These are phyloP conservation scores for Pristionchus entomophagus DNA, from an alignment of 2,888 invertebrate species.

Conservation along the genomic window DNA sequence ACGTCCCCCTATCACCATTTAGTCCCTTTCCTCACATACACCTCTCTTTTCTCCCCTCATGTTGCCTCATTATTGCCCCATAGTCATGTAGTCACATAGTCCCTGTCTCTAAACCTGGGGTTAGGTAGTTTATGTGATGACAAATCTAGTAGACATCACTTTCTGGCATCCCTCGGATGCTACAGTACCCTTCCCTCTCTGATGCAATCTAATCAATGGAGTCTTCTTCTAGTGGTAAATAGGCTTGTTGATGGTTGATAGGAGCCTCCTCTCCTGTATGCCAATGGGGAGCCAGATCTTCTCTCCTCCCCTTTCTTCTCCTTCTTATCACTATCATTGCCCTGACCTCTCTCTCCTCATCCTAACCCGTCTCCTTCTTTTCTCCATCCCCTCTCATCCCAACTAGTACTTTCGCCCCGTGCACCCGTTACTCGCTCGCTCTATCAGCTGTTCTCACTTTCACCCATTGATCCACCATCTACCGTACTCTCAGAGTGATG, in stretches of 20 bases:
- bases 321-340: background rate
- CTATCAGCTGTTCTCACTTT: slow-evolving; percentile 16
- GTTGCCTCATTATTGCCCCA: background rate
- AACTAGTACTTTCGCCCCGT: slow-evolving; percentile 20
- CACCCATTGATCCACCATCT: background rate
- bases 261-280: background rate
- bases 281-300: background rate
- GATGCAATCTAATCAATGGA: background rate
- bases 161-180: background rate
- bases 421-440: background rate
- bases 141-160: background rate
- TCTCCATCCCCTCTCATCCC: background rate
- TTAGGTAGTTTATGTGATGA: background rate
- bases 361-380: slow-evolving; percentile 17
- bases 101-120: background rate
- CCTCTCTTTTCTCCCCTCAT: background rate
- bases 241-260: background rate
- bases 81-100: background rate
- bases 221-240: background rate
- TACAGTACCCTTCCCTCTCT: background rate
- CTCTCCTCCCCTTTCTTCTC: background rate
- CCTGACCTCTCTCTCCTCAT: slow-evolving; percentile 17
- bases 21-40: slow-evolving; percentile 18
- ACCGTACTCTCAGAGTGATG: background rate
- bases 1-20: slow-evolving; percentile 14